These are phyloP conservation scores for Otis tarda DNA, from an alignment of 2,113 vertebrate species.

Conservation along the genomic window DNA sequence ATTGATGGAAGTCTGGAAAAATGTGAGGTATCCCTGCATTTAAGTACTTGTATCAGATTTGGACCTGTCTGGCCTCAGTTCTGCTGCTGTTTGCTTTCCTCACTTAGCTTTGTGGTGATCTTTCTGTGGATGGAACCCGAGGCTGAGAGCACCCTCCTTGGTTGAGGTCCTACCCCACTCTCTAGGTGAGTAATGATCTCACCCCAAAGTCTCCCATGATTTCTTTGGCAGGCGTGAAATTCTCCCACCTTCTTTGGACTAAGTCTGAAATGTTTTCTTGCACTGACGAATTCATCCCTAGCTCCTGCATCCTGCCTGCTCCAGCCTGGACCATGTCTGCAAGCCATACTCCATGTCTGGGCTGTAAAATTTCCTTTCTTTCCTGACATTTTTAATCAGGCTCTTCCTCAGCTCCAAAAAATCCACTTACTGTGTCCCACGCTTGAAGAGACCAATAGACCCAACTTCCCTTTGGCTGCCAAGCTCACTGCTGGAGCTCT, in stretches of 20 bases:
- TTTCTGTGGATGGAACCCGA: background rate
- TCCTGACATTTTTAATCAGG: background rate
- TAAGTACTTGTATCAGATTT: background rate
- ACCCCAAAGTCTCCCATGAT: background rate
- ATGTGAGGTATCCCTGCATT: background rate
- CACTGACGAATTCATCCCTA: background rate
- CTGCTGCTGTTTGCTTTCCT: background rate
- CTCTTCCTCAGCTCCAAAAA: background rate
- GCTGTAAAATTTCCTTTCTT: background rate
- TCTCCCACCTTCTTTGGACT: background rate
- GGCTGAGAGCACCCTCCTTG: background rate
- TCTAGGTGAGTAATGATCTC: conserved; percentile 15
- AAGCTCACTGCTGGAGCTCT: background rate
- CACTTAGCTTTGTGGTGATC: background rate
- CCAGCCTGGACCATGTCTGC: rapidly evolving
- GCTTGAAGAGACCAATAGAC: background rate
- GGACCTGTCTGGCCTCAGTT: background rate
- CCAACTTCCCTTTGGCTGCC: background rate
- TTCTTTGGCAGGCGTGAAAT: background rate
- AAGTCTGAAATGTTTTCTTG: conserved; percentile 9
- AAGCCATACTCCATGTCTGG: background rate
- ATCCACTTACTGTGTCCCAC: background rate
- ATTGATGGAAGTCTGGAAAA: background rate
- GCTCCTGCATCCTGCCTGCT: background rate
- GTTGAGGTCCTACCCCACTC: background rate